Percentiles rank a stretch among this genome's conserved stretches.
These are phyloP conservation scores for Amazona vittata DNA, from an alignment of 2,113 vertebrate genomes.

Conservation along the genomic window DNA sequence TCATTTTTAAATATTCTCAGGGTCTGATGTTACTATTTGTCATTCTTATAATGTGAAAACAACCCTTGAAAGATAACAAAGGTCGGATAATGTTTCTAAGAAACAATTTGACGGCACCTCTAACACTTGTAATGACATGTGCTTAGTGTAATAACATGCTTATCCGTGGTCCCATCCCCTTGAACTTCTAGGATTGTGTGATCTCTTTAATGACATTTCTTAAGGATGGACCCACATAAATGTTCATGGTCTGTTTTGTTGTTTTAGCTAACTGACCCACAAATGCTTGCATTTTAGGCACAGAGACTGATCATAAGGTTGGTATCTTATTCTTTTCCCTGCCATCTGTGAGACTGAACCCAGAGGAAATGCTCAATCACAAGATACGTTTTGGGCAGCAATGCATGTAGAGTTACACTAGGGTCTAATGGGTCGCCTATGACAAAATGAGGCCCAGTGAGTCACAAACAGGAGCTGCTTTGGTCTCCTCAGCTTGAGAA, in stretches of 20 bases:
- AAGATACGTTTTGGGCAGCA: background rate
- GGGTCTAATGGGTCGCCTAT: background rate
- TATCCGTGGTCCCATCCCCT: background rate
- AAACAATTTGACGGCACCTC: background rate
- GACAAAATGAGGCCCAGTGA: background rate
- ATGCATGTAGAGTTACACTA: background rate
- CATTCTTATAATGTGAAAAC: background rate
- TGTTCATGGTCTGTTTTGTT: background rate
- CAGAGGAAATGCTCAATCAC: background rate
- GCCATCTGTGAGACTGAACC: background rate
- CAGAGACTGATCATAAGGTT: background rate
- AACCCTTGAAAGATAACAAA: slow-evolving; percentile 14
- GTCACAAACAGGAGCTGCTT: background rate
- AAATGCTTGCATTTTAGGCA: background rate
- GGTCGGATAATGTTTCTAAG: background rate
- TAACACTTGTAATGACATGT: background rate
- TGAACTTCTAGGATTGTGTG: background rate
- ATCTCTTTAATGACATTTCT: background rate
- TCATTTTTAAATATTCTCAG: background rate
- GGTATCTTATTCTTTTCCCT: background rate
- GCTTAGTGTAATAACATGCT: background rate
- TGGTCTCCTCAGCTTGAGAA: background rate
- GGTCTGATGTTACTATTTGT: background rate
- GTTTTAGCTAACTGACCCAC: background rate
- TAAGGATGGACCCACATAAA: background rate